Conservation (phyloP, 1,140 invertebrate genomes). For the Trissolcus basalis region DNA sequence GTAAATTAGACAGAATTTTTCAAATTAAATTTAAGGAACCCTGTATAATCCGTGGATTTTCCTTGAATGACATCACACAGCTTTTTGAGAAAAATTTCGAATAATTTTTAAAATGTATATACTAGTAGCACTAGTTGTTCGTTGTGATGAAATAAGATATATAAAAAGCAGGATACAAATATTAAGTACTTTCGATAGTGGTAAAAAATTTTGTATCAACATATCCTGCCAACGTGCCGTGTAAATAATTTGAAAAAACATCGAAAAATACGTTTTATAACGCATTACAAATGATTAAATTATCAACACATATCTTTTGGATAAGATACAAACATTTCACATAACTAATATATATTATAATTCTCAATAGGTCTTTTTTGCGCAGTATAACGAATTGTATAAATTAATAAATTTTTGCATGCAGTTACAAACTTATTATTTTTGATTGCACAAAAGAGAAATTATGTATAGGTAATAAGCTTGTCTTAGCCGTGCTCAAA, state of each 20-base stretch:
- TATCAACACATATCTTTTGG: background rate
- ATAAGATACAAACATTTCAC: too few species aligned
- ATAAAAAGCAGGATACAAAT: conserved; percentile 1
- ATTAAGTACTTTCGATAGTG: conserved; percentile 7
- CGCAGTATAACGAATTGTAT: too few species aligned
- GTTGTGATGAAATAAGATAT: conserved; percentile 11
- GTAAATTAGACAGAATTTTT: conserved; percentile 15
- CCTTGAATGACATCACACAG: background rate
- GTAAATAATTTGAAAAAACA: conserved; percentile 36
- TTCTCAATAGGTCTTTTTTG: too few species aligned
- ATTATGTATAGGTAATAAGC: too few species aligned
- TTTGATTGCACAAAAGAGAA: too few species aligned
- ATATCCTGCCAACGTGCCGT: background rate
- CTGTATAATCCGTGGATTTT: conserved; percentile 33
- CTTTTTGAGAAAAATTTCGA: background rate
- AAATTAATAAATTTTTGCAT: too few species aligned
- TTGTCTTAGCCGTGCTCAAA: too few species aligned
- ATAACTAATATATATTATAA: too few species aligned
- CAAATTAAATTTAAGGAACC: conserved; percentile 30
- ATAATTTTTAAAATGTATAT: too few species aligned
- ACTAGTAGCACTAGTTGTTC: too few species aligned
- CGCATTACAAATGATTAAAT: conserved; percentile 33
- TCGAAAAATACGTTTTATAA: conserved; percentile 10
- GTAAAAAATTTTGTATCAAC: conserved; percentile 7
- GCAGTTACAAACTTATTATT: too few species aligned